Conservation (phyloP, 2,888 invertebrate species). For the Agrochola lychnidis region DNA sequence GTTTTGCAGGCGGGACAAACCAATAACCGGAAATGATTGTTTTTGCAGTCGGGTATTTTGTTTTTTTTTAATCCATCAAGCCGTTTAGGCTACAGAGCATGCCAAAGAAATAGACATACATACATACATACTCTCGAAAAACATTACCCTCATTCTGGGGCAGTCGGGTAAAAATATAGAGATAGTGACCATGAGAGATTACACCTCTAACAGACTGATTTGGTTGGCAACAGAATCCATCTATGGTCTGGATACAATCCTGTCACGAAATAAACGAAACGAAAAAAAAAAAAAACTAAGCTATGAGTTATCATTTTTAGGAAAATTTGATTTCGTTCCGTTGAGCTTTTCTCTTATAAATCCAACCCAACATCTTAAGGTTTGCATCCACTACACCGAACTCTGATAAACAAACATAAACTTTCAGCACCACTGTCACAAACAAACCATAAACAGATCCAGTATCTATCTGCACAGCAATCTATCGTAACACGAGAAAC, state of each 20-base stretch:
- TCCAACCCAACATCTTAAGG: not conserved
- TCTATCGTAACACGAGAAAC: constrained; percentile 77
- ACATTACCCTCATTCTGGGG: no score
- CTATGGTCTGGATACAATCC: no score
- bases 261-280: no score
- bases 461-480: constrained; percentile 70
- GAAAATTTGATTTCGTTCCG: not conserved
- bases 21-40: no score
- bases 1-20: no score
- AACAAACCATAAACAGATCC: constrained; percentile 71
- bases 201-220: not conserved
- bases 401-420: constrained; percentile 26
- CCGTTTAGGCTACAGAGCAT: no score
- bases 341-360: not conserved
- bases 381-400: not conserved
- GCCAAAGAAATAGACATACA: no score
- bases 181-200: no score
- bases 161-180: no score
- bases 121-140: no score
- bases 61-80: no score
- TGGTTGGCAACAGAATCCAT: not conserved
- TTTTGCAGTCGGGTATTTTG: no score
- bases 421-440: constrained; percentile 66
- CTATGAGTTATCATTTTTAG: not conserved
- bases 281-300: not conserved